phyloP scores from a whole-genome alignment of 2,113 vertebrate genomes.

The Hippocampus barbouri region DNA sequence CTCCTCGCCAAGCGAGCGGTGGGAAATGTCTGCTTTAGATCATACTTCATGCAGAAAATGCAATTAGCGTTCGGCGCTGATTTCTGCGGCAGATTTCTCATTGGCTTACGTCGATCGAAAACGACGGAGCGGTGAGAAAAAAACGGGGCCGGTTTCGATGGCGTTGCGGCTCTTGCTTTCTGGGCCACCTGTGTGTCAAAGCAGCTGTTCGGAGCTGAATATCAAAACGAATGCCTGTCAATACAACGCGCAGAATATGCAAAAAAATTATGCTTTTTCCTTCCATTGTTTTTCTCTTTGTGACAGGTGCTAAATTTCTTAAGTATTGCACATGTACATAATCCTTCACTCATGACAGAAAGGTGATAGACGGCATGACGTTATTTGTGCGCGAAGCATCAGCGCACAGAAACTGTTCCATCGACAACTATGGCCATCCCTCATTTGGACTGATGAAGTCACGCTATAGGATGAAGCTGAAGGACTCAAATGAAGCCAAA shows the following conservation, averaged over 20 bases:
- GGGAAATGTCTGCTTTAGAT: conserved; percentile 30
- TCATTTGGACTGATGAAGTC: neutral
- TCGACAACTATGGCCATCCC: neutral
- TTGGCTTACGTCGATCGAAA: neutral
- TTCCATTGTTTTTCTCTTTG: neutral
- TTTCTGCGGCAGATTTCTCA: conserved; percentile 1
- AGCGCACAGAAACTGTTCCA: neutral
- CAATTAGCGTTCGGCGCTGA: conserved; percentile 12
- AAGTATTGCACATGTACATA: neutral
- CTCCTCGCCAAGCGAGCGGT: conserved; percentile 25
- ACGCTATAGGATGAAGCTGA: conserved; percentile 8
- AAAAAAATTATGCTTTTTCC: no score
- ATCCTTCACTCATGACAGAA: neutral
- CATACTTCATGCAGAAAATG: conserved; percentile 26
- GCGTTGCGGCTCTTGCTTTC: neutral
- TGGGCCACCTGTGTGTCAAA: neutral
- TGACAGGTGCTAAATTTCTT: neutral
- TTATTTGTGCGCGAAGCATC: neutral
- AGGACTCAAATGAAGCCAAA: conserved; percentile 36
- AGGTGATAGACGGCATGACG: neutral
- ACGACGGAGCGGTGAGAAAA: neutral
- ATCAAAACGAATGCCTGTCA: no score
- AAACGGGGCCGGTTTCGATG: neutral
- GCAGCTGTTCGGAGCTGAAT: no score
- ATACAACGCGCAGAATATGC: no score